Base-by-base conservation (phyloP, 2,888 invertebrate species). In the Abscondita cerata region DNA sequence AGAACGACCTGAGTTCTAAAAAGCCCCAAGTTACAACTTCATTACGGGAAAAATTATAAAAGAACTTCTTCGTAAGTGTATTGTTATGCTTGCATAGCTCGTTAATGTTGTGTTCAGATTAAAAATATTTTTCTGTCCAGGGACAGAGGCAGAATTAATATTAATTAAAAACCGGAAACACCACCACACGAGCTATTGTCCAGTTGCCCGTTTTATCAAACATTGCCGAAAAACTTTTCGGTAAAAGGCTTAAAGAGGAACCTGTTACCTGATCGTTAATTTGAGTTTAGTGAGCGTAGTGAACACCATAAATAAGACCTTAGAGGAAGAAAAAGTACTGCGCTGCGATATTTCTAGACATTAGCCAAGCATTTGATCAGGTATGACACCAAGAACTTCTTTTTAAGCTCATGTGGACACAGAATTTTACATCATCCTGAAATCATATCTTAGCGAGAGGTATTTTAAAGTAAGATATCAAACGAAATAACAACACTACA, bases 351-450 rank as follows among this genome's bases (percentile, higher is more conserved):
- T 50, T 50, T 13, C 9, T 33, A 4, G 13, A 50, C 13, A 31
- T 50, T 11, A 31, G 31, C 31, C 31, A 31, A 31, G 9, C 31
- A 31, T 31, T 31, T 9, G 31, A n/a, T n/a, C n/a, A n/a, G 9
- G 31, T 31, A 31, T 31, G 31, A 9, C 31, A 31, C 31, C 31
- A 31, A 31, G 31, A 31, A 31, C 19, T 40, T 8, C n/a, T n/a
- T n/a, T 52, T 20, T 15, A 52, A 52, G 34, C 40, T 52, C 19
- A 52, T 40, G 38, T 20, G 40, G 11, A 19, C n/a, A n/a, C n/a
- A n/a, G 18, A 52, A 15, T 3, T 52, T 40, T 40, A 52, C 13
- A 52, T 16, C 13, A 6, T 52, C 36, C 52, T 51, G 51, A n/a
- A n/a, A n/a, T n/a, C n/a, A n/a, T n/a, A n/a, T n/a, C n/a, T n/a